Evolutionary conservation across 2,888 invertebrate genomes (phyloP), one percentile per base, ranked within the genome.

Genomic region (Pemphredon lugubris): DNA sequence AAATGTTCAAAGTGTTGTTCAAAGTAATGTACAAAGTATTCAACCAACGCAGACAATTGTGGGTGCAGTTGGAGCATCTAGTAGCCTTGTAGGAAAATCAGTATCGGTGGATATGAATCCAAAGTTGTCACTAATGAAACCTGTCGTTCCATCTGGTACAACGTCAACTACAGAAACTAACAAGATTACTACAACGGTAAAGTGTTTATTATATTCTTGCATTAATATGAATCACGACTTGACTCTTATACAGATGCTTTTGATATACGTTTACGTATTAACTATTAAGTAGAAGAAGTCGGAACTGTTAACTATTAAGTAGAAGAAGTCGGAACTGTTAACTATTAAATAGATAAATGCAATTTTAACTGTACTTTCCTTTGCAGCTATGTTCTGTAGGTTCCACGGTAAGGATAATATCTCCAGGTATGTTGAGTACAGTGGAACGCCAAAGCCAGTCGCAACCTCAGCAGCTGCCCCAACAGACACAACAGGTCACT

Each of bases 351-450:
- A 53, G 37, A 58, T 9, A 7, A 37, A 9, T 30, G 20, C 26
- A 14, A 7, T 21, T 0, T 7, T 0, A 9, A 20, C 13, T 23
- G 34, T 75, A 32, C 64, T 2, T 65, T 54, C 51, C 84, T 77
- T 11, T n/a, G n/a, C 58, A 89, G 88, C 83, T 89, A 32, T 89
- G 89, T 75, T 80, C 89, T 44, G 85, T 88, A 58, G 89, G 89
- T 45, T 84, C 87, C 34, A 86, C 89, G 2, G 88, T 90, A 21
- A 84, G 87, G 74, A 87, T 90, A 68, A 88, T 89, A 78, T 83
- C 88, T 20, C 88, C 89, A 53, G 86, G 80, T 51, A 87, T 88
- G 79, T 75, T 89, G 57, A 88, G 78, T 66, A 80, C 86, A 11
- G 85, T 88, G 16, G 89, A 89, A 6, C 85, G 89, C 30, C 88